Evolutionary conservation across 2,797 vertebrate genomes (phyloP).

Genomic region (Dryobates pubescens): DNA sequence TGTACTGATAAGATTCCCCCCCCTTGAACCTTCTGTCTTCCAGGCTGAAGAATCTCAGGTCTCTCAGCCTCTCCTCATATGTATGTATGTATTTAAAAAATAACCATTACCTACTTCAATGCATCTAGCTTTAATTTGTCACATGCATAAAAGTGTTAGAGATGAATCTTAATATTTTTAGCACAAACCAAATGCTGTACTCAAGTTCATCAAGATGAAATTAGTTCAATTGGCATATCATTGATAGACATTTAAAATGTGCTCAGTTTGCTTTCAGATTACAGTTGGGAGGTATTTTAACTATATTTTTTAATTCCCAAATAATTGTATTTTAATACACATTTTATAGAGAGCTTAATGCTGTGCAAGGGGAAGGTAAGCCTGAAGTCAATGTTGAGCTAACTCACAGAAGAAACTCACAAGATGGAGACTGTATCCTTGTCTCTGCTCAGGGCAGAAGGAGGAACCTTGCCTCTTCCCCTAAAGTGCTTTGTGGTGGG

Average conservation of each 20-base stretch:
- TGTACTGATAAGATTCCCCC: neutral
- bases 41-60: neutral
- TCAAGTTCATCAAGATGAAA: neutral
- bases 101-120: neutral
- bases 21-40: neutral
- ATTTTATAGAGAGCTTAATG: neutral
- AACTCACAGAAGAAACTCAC: neutral
- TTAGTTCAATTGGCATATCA: neutral
- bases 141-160: neutral
- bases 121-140: neutral
- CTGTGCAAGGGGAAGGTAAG: neutral
- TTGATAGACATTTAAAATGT: neutral
- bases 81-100: conserved; percentile 1
- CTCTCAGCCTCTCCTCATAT: neutral
- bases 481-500: neutral
- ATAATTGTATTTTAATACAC: neutral
- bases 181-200: neutral
- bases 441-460: neutral
- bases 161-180: neutral
- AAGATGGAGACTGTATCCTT: neutral
- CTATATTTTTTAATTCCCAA: neutral
- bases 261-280: neutral
- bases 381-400: neutral
- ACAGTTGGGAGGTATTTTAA: neutral
- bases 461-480: neutral